Evolutionary conservation across 2,797 vertebrate species (phyloP).

Genomic region (Tachyglossus aculeatus): DNA sequence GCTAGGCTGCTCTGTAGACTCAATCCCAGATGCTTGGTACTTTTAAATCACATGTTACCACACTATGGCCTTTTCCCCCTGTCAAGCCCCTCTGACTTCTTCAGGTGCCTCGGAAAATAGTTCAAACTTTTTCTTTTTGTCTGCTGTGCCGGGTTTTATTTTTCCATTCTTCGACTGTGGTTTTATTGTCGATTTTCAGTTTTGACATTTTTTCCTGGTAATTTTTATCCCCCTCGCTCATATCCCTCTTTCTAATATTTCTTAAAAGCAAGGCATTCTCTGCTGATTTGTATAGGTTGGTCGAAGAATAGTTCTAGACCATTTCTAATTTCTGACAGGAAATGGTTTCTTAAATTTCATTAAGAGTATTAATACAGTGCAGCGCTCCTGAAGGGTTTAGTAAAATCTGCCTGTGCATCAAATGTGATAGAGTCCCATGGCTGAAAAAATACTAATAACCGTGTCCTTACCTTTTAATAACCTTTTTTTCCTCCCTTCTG

Average conservation of each 20-base stretch:
- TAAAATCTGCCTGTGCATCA: neutral
- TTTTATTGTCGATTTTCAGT: slow-evolving; percentile 2
- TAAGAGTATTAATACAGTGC: no score
- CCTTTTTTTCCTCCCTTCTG: no score
- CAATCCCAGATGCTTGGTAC: slow-evolving; percentile 2
- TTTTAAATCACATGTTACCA: slow-evolving; percentile 28
- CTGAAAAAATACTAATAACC: neutral
- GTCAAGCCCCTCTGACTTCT: slow-evolving; percentile 18
- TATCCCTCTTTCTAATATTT: neutral
- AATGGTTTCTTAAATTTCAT: no score
- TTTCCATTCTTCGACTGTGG: slow-evolving; percentile 3
- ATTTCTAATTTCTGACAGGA: neutral
- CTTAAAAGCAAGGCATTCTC: neutral
- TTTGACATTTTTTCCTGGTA: slow-evolving; percentile 23
- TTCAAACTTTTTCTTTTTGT: neutral
- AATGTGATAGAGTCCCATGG: neutral
- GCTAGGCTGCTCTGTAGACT: slow-evolving; percentile 47
- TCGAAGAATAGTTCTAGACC: neutral
- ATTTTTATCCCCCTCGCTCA: neutral
- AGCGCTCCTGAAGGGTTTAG: no score
- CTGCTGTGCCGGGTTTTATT: slow-evolving; percentile 1
- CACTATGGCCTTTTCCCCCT: neutral
- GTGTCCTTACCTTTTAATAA: no score
- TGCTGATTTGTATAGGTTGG: neutral
- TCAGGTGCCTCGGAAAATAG: slow-evolving; percentile 36